Percentiles rank a stretch among this genome's conserved stretches.
These are phyloP conservation scores for Antheraea pernyi DNA, from an alignment of 1,140 invertebrate genomes.

Conservation along the genomic window DNA sequence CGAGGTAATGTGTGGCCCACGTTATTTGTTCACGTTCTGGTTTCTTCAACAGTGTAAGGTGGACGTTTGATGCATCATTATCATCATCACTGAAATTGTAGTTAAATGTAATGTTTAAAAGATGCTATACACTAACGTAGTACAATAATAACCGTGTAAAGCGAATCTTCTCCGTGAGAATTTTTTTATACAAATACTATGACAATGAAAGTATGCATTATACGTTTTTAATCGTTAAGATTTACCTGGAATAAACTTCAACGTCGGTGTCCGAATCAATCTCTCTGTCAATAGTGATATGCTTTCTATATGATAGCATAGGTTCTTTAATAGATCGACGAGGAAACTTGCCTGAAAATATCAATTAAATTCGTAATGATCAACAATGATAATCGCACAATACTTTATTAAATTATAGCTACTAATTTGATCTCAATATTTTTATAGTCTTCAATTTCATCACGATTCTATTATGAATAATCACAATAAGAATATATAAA, in stretches of 20 bases:
- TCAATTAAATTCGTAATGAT: not conserved
- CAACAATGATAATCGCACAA: too few relatives aligned
- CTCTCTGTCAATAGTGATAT: constrained; percentile 52
- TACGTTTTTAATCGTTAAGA: not conserved
- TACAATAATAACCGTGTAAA: not conserved
- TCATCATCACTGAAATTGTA: constrained; percentile 27
- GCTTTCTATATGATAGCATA: constrained; percentile 53
- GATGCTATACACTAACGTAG: not conserved
- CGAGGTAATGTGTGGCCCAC: constrained; percentile 59
- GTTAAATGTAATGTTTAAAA: not conserved
- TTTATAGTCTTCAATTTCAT: not conserved
- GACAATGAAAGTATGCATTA: too few relatives aligned
- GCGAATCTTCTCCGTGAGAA: too few relatives aligned
- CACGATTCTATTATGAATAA: not conserved
- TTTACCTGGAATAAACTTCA: constrained; percentile 53
- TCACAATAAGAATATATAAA: not conserved
- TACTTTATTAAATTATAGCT: too few relatives aligned
- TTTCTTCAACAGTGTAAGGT: constrained; percentile 52
- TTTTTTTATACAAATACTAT: too few relatives aligned
- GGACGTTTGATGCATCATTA: constrained; percentile 35
- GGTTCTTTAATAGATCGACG: constrained; percentile 49
- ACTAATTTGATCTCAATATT: too few relatives aligned
- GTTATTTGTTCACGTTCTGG: constrained; percentile 63
- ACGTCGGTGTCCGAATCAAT: constrained; percentile 70
- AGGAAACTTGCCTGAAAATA: constrained; percentile 33